Percentiles rank a stretch among this genome's conserved stretches.
Conservation (phyloP, 35 echinoderm and acorn worm species). For the Acanthaster planci region DNA sequence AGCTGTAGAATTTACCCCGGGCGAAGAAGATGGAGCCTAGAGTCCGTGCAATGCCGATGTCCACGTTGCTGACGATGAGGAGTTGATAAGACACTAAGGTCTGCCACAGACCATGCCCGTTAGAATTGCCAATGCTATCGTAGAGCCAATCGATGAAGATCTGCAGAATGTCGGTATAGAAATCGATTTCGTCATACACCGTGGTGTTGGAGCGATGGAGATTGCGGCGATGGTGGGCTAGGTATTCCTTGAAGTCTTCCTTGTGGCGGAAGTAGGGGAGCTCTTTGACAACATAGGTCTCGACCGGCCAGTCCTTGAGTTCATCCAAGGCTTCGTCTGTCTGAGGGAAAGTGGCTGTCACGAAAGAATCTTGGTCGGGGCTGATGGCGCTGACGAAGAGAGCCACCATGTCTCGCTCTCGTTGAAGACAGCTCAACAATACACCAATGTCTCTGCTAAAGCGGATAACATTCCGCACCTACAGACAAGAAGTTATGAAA, state of each 20-base stretch:
- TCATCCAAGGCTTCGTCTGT: conserved; percentile 64
- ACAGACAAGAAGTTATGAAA: not conserved
- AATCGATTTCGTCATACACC: conserved; percentile 67
- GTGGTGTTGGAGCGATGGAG: conserved; percentile 65
- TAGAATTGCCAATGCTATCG: conserved; percentile 73
- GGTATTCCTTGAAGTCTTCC: conserved; percentile 53
- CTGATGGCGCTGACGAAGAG: conserved; percentile 65
- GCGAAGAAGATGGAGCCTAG: conserved; percentile 69
- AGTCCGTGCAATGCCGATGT: conserved; percentile 69
- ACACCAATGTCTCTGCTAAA: conserved; percentile 72
- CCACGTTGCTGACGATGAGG: conserved; percentile 79
- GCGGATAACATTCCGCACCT: conserved; percentile 66
- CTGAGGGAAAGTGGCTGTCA: conserved; percentile 64
- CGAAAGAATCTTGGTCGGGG: conserved; percentile 58
- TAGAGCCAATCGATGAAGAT: conserved; percentile 81
- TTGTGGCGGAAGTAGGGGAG: conserved; percentile 72
- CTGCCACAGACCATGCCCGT: conserved; percentile 71
- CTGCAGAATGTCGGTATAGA: conserved; percentile 71
- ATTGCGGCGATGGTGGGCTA: conserved; percentile 40
- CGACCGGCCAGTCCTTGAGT: conserved; percentile 58
- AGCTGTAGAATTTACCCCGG: conserved; percentile 44
- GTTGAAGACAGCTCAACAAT: conserved; percentile 57
- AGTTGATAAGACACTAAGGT: conserved; percentile 73
- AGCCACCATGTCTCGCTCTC: conserved; percentile 72
- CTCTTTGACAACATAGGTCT: conserved; percentile 52